Conservation (phyloP, 2,113 vertebrate species). For the Siphamia tubifer region DNA sequence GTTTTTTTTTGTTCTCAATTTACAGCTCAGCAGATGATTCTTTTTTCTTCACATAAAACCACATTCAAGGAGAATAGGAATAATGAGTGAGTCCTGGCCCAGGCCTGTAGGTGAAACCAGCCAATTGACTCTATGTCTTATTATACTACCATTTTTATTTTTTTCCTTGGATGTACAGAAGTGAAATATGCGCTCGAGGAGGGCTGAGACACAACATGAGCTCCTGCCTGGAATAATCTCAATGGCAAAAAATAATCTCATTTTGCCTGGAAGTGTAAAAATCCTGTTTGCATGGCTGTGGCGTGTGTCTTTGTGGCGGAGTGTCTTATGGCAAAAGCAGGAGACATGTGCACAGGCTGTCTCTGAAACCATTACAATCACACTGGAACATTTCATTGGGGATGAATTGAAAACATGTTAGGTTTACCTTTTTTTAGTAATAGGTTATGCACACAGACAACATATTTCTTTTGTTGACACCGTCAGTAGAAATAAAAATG, state of each 20-base stretch:
- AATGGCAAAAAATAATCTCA: slow-evolving; percentile 73
- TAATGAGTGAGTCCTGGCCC: slow-evolving; percentile 41
- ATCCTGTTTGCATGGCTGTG: slow-evolving; percentile 74
- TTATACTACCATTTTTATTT: slow-evolving; percentile 9
- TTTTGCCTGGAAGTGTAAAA: slow-evolving; percentile 75
- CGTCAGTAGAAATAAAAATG: no score
- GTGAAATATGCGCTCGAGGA: slow-evolving; percentile 24
- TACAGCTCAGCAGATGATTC: slow-evolving; percentile 39
- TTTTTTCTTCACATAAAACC: slow-evolving; percentile 36
- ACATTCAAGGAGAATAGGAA: slow-evolving; percentile 23
- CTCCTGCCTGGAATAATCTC: slow-evolving; percentile 59
- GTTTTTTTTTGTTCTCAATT: no score
- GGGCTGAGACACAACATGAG: slow-evolving; percentile 54
- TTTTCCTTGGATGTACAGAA: slow-evolving; percentile 17
- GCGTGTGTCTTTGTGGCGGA: slow-evolving; percentile 58
- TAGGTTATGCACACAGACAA: slow-evolving; percentile 1
- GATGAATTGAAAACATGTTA: slow-evolving; percentile 23
- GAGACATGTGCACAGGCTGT: slow-evolving; percentile 37
- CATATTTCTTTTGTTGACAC: not conserved
- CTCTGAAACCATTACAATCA: slow-evolving; percentile 48
- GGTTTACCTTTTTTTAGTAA: slow-evolving; percentile 34
- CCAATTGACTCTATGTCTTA: slow-evolving; percentile 36
- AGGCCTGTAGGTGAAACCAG: slow-evolving; percentile 49
- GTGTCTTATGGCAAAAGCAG: slow-evolving; percentile 60
- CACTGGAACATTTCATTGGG: slow-evolving; percentile 47